Base-by-base conservation (phyloP, 64 coral and sea anemone species). In the Exaiptasia diaphana region DNA sequence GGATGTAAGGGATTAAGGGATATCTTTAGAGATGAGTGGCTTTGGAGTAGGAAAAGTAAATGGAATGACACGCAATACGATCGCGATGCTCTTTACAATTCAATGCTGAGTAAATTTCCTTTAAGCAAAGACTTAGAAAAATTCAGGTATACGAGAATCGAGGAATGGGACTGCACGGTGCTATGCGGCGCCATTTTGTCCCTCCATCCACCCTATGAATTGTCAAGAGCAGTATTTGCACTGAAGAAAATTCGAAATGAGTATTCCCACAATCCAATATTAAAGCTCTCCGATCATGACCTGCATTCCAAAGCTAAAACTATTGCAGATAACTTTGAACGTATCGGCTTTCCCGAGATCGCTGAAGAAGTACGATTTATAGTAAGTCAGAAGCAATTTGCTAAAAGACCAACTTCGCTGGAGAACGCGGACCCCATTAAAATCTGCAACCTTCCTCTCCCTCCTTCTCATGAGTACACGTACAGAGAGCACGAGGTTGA, bases 171-270 rank as follows among this genome's bases (percentile, higher is more conserved):
- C 26, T 61, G 57, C 33, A 61, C 57, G 18, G 33, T 12, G 18
- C 57, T 61, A 61, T 61, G 57, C 9, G 12, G 33, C 13, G 57
- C 24, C 13, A 26, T 61, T 29, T 24, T 61, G 26, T 24, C 12
- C 23, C 57, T 61, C 33, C 26, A 61, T 2, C 57, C 57, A 13
- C 26, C 6, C 14, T 59, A 59, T 28, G 12, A 61, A 21, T 31
- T 61, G 57, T 61, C 18, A 24, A 1, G 1, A 0, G 18, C 57
- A 26, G 24, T 61, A 5, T 61, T 4, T 2, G 33, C 26, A 31
- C 57, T 61, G 25, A 61, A 61, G 33, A 61, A 61, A 61, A 61
- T 61, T 30, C 57, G 57, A 61, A 61, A 61, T 26, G 57, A 61
- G 24, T 4, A 24, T 61, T 21, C 57, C 7, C 57, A 61, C 57